Evolutionary conservation across 2,888 invertebrate genomes (phyloP), one percentile per base, ranked within the genome.

Genomic region (Drosophila pseudotalamancana): DNA sequence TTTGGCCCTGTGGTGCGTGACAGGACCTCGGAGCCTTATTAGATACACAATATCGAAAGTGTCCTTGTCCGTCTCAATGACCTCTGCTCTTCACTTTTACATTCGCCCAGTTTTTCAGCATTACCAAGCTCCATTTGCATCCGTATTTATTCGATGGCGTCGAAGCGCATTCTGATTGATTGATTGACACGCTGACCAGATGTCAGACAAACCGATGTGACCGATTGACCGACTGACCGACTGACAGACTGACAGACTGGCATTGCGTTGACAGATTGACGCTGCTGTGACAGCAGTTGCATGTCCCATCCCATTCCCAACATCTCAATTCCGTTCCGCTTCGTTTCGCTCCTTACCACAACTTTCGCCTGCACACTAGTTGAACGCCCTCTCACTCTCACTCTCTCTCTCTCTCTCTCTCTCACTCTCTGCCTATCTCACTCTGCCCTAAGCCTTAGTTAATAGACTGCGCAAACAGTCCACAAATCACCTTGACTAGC

Each of bases 361-460:
- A n/a, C n/a, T n/a, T n/a, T n/a, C n/a, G n/a, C n/a, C 27, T 27
- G 27, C 27, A 27, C 11, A 8, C 27, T 27, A 4, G 27, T 27
- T 42, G 35, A 31, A 14, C 49, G 11, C 39, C 56, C 40, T 32
- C 69, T 67, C 63, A 48, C 72, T 78, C 76, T 61, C 49, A 63
- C 67, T 45, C n/a, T n/a, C n/a, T n/a, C n/a, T n/a, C n/a, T n/a
- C n/a, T n/a, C n/a, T n/a, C n/a, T n/a, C n/a, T n/a, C n/a, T n/a
- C n/a, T n/a, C n/a, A n/a, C n/a, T n/a, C n/a, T n/a, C n/a, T n/a
- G n/a, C n/a, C n/a, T n/a, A n/a, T n/a, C n/a, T n/a, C n/a, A n/a
- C n/a, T n/a, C n/a, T n/a, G n/a, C n/a, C n/a, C n/a, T 74, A 49
- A 72, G 67, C 75, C 67, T 69, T 65, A 54, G 75, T 77, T 72